Conservation (phyloP, 2,888 invertebrate species). For the Sclerodermus sp. region DNA sequence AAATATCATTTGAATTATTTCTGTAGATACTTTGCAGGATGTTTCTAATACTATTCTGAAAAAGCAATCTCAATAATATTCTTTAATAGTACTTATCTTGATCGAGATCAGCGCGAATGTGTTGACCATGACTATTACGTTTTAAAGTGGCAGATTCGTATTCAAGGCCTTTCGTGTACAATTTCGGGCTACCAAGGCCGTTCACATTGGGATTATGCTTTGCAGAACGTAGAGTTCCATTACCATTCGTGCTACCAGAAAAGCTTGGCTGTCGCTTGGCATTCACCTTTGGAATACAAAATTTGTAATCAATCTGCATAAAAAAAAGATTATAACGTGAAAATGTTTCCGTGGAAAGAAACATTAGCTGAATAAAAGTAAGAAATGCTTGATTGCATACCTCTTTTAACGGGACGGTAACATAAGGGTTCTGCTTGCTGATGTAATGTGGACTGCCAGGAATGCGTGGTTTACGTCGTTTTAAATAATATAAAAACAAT, state of each 20-base stretch:
- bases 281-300: conserved; percentile 35
- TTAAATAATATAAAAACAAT: conserved; percentile 60
- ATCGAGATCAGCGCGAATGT: conserved; percentile 65
- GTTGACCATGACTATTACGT: conserved; percentile 69
- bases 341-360: too few species aligned
- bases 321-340: too few species aligned
- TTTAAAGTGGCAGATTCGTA: conserved; percentile 78
- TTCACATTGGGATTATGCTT: conserved; percentile 63
- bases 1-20: too few species aligned
- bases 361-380: conserved; percentile 5
- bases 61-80: too few species aligned
- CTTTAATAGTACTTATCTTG: conserved; percentile 69
- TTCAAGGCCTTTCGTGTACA: conserved; percentile 73
- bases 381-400: conserved; percentile 53
- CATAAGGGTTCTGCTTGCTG: conserved; percentile 82
- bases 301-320: conserved; percentile 6
- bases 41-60: too few species aligned
- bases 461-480: conserved; percentile 62
- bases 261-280: conserved; percentile 73
- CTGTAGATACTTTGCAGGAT: too few species aligned
- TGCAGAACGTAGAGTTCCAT: conserved; percentile 58
- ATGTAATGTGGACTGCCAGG: conserved; percentile 82
- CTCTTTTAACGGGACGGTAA: conserved; percentile 80
- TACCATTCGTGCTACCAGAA: conserved; percentile 62
- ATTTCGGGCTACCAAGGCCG: conserved; percentile 64